Evolutionary conservation across 2,797 vertebrate species (phyloP), one percentile per base, ranked within the genome.

Genomic region (Typhlichthys subterraneus): DNA sequence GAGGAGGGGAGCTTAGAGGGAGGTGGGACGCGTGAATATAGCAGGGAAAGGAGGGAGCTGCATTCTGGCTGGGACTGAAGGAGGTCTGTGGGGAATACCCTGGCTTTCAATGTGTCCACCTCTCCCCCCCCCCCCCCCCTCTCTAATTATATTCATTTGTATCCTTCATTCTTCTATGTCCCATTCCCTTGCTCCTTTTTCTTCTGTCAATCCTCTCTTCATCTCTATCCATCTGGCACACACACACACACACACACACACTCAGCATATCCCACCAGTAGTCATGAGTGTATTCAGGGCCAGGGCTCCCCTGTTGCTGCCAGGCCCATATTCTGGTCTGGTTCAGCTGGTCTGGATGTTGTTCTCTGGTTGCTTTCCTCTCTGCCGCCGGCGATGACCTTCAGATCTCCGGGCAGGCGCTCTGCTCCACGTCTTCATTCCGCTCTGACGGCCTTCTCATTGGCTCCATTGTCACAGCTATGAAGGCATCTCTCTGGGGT

Each of bases 51-150:
- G 60, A 45, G 65, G 88, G 63, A 53, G 52, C 71, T 80, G 81
- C 76, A 83, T 82, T 78, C 75, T 93, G 92, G 90, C 93, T 89
- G 80, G 7, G 76, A 86, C 82, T 92, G 90, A 91, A 83, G 73
- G 67, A 72, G 77, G 71, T 84, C 77, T 83, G 61, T 56, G 45
- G 67, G 75, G 63, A 75, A 57, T 53, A 69, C 57, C 53, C 54
- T 5, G 62, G 15, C 59, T 49, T 52, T 67, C 4, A 51, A 29
- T 72, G 23, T 0, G 10, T 62, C 17, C 57, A 57, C 61, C 15
- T 38, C 29, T 56, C 12, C 45, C 51, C 61, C 29, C 38, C 50
- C 49, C 55, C 13, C 8, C 53, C 6, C 8, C 0, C 8, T 6
- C 23, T 0, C 23, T 23, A 29, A 29, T 4, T 29, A 29, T 38